These are phyloP conservation scores for Coptodon bakossiorum DNA, from an alignment of 2,113 vertebrate genomes.

Conservation along the genomic window DNA sequence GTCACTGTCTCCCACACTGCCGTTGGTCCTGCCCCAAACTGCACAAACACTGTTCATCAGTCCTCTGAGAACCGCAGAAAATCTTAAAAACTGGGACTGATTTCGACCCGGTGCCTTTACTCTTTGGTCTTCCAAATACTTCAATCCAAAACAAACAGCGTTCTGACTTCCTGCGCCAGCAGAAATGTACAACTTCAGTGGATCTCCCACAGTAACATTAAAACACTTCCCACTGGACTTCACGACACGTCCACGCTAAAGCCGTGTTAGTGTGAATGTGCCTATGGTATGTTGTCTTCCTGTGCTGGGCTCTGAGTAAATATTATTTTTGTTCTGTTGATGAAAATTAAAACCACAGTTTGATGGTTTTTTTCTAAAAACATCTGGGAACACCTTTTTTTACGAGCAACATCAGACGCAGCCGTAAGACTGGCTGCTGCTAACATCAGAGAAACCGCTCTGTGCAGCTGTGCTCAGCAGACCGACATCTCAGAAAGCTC, in stretches of 20 bases:
- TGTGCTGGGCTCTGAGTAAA: neutral
- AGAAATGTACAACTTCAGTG: neutral
- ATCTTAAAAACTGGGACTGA: neutral
- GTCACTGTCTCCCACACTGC: neutral
- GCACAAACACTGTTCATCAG: rapidly evolving
- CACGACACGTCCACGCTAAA: neutral
- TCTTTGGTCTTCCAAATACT: neutral
- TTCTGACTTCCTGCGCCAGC: neutral
- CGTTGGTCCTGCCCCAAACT: neutral
- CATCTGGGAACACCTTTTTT: neutral
- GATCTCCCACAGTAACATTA: neutral
- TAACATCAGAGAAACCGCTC: neutral
- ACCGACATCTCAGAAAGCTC: neutral
- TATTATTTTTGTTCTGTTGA: neutral
- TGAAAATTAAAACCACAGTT: neutral
- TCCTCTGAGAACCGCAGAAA: neutral
- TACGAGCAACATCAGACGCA: neutral
- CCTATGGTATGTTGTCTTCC: neutral
- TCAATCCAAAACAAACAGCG: neutral
- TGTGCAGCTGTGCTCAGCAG: neutral
- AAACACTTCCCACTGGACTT: neutral
- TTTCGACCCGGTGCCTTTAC: neutral
- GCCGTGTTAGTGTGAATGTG: rapidly evolving
- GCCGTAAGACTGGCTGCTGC: neutral
- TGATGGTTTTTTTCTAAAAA: neutral